Evolutionary conservation across 2,888 invertebrate genomes (phyloP).

Genomic region (Amitus sp.): DNA sequence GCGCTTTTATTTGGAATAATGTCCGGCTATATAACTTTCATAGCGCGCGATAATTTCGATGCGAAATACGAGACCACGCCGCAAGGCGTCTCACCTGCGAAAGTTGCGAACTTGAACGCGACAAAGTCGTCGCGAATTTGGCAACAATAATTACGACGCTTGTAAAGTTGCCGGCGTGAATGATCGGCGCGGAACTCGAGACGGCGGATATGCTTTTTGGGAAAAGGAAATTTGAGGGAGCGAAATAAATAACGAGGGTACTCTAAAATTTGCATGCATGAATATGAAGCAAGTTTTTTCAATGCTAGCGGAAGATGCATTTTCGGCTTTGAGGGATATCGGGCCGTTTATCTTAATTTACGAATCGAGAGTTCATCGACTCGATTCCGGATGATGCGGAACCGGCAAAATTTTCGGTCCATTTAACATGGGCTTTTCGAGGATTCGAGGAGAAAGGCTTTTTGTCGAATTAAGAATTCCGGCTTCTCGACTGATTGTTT

Average conservation of each 20-base stretch:
- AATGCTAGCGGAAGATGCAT: neutral
- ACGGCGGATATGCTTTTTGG: slow-evolving; percentile 28
- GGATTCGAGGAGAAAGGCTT: no score
- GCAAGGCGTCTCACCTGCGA: slow-evolving; percentile 29
- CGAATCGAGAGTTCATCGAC: neutral
- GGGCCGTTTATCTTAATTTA: neutral
- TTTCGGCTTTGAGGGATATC: slow-evolving; percentile 1
- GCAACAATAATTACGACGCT: slow-evolving; percentile 34
- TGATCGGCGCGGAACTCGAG: slow-evolving; percentile 33
- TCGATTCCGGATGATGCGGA: neutral
- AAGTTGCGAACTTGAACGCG: slow-evolving; percentile 30
- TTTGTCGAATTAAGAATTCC: no score
- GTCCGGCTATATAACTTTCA: no score
- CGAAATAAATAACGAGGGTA: neutral
- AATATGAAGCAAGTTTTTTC: neutral
- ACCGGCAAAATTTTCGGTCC: neutral
- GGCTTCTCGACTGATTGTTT: no score
- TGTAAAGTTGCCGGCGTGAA: slow-evolving; percentile 31
- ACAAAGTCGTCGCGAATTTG: slow-evolving; percentile 31
- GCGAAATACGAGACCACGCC: neutral
- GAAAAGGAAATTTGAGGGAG: slow-evolving; percentile 13
- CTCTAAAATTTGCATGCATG: neutral
- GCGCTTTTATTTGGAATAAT: neutral
- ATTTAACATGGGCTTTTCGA: neutral
- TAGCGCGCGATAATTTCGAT: neutral